Evolutionary conservation across 2,113 vertebrate genomes (phyloP).

Genomic region (Hydropotes inermis): DNA sequence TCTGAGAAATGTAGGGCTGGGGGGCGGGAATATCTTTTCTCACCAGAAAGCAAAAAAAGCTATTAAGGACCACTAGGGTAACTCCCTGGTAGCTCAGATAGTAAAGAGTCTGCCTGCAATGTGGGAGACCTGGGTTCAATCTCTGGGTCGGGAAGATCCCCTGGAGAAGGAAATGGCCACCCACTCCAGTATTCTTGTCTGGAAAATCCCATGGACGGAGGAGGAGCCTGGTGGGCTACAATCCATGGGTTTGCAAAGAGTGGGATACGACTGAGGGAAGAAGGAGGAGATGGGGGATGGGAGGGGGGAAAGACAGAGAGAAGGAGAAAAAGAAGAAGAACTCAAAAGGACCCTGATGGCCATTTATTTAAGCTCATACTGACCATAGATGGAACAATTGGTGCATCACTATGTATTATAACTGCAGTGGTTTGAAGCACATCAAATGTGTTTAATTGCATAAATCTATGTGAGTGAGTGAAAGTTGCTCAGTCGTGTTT

Average conservation of each 20-base stretch:
- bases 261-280: background rate
- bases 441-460: background rate
- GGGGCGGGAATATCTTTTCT: background rate
- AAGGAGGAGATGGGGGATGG: background rate
- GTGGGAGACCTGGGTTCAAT: background rate
- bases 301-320: background rate
- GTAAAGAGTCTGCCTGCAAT: background rate
- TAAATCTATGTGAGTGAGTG: background rate
- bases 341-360: background rate
- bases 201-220: background rate
- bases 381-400: background rate
- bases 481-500: background rate
- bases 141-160: background rate
- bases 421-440: background rate
- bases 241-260: background rate
- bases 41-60: background rate
- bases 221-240: background rate
- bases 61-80: background rate
- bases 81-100: background rate
- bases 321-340: background rate
- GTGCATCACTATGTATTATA: background rate
- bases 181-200: background rate
- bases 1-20: background rate
- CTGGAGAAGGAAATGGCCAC: background rate
- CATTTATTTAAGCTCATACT: background rate